Percentiles rank a stretch among this genome's conserved stretches.
phyloP scores from a whole-genome alignment of 1,140 invertebrate species.

The Trypoxylus dichotomus region DNA sequence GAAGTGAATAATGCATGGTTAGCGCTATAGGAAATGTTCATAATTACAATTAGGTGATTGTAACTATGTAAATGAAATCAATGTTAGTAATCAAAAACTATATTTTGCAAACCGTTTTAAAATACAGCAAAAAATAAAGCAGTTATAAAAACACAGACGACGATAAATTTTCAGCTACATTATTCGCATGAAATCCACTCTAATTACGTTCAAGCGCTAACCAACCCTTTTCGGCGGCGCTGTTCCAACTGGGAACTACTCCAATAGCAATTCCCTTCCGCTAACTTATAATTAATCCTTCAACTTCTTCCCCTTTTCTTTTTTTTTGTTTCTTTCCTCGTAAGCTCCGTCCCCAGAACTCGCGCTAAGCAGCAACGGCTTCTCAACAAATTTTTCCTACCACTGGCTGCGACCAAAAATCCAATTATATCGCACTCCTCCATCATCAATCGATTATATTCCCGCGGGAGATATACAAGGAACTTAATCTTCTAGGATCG shows the following conservation, averaged over 20 bases:
- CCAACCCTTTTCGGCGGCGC: constrained; percentile 5
- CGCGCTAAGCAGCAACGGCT: not conserved
- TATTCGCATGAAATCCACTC: constrained; percentile 23
- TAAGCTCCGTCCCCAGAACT: not conserved
- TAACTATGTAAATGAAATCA: too few species aligned
- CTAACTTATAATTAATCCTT: constrained; percentile 21
- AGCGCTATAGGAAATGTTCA: too few species aligned
- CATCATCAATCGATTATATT: constrained; percentile 25
- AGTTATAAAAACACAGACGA: not conserved
- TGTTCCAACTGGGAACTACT: constrained; percentile 5
- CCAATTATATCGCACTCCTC: constrained; percentile 6
- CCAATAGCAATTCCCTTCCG: constrained; percentile 1
- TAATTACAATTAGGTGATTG: too few species aligned
- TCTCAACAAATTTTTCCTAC: not conserved
- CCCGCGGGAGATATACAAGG: not conserved
- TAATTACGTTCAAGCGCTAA: constrained; percentile 2
- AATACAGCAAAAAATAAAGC: not conserved
- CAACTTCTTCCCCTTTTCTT: constrained; percentile 3
- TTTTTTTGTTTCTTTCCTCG: not conserved
- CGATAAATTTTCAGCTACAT: not conserved
- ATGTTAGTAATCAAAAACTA: too few species aligned
- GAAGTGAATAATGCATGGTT: too few species aligned
- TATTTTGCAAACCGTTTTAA: too few species aligned
- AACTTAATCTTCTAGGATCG: not conserved
- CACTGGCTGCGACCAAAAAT: not conserved